Evolutionary conservation across 2,797 vertebrate genomes (phyloP).

Genomic region (Platyrinchus mystaceus): DNA sequence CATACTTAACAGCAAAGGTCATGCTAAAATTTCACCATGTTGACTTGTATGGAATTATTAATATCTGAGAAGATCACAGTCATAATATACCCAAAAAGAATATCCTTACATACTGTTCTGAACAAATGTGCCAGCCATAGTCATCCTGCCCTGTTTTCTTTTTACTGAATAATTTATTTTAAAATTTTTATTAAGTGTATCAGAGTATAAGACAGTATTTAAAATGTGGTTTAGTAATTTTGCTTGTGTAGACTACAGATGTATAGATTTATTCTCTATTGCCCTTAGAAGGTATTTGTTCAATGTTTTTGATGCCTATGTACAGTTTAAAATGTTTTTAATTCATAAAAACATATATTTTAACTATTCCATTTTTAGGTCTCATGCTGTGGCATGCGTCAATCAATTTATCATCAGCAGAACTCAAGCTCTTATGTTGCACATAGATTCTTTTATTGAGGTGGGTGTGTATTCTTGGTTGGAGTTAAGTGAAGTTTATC

Average conservation of each 20-base stretch:
- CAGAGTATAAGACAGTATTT: neutral
- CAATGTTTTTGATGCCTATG: neutral
- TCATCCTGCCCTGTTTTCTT: neutral
- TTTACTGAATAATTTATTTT: neutral
- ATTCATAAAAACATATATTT: neutral
- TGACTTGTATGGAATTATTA: neutral
- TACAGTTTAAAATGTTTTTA: neutral
- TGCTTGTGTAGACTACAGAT: neutral
- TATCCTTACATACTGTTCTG: neutral
- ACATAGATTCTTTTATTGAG: conserved; percentile 97
- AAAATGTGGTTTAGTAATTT: neutral
- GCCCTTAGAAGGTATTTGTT: neutral
- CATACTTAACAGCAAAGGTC: neutral
- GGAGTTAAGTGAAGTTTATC: neutral
- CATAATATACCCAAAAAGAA: neutral
- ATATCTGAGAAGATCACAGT: neutral
- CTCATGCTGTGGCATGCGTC: conserved; percentile 96
- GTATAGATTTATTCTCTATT: neutral
- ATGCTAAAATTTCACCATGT: neutral
- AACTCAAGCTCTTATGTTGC: conserved; percentile 96
- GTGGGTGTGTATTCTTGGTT: conserved; percentile 75
- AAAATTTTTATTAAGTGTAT: neutral
- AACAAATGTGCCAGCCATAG: neutral
- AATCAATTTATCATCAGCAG: conserved; percentile 98
- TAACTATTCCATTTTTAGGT: conserved; percentile 57